phyloP scores from a whole-genome alignment of 2,888 invertebrate genomes.

The Anodontia alba region DNA sequence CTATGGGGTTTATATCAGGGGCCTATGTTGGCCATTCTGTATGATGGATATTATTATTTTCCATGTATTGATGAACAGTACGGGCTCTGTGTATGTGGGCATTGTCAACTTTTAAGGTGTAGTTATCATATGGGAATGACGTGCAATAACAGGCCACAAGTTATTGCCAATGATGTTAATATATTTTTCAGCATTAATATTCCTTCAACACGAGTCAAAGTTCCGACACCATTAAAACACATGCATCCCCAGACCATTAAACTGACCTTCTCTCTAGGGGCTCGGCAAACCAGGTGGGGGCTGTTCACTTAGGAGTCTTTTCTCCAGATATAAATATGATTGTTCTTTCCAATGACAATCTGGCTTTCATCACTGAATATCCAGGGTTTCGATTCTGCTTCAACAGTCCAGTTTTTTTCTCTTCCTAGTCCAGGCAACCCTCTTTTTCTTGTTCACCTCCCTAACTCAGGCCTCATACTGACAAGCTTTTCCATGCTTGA shows the following conservation, averaged over 20 bases:
- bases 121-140: slow-evolving; percentile 4
- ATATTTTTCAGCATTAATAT: slow-evolving; percentile 13
- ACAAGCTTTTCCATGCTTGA: too few relatives aligned
- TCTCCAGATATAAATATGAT: slow-evolving; percentile 17
- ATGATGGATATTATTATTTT: slow-evolving; percentile 3
- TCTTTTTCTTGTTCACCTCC: too few relatives aligned
- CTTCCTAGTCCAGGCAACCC: too few relatives aligned
- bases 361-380: slow-evolving; percentile 26
- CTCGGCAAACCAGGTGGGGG: slow-evolving; percentile 9
- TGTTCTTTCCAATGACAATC: slow-evolving; percentile 20
- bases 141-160: slow-evolving; percentile 24
- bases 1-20: slow-evolving; percentile 17
- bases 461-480: too few relatives aligned
- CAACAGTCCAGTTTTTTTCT: slow-evolving; percentile 27
- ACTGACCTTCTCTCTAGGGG: neutral
- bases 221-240: slow-evolving; percentile 27
- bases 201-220: slow-evolving; percentile 27
- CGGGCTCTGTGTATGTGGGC: slow-evolving; percentile 19
- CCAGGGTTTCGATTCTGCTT: slow-evolving; percentile 17
- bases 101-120: slow-evolving; percentile 20
- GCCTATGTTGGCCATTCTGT: slow-evolving; percentile 23
- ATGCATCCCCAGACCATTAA: slow-evolving; percentile 11
- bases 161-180: slow-evolving; percentile 15
- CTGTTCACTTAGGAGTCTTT: slow-evolving; percentile 19
- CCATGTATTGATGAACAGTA: neutral